A percentile compares a stretch with the other conserved stretches of the same genome.
Conservation (phyloP, 2,888 invertebrate genomes). For the Urechis unicinctus region DNA sequence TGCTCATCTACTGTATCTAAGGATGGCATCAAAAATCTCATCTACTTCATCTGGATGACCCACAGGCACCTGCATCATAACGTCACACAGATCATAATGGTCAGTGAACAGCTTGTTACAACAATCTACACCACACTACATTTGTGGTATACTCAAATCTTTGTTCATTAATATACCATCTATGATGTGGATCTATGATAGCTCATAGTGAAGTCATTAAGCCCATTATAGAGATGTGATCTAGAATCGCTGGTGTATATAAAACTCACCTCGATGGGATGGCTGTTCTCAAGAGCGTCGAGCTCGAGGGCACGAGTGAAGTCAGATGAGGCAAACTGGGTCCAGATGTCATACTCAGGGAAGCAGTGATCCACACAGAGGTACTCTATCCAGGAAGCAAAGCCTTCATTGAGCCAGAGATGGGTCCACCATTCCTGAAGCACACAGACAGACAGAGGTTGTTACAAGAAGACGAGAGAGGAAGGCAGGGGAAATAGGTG, state of each 20-base stretch:
- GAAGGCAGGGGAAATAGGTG: too few species aligned
- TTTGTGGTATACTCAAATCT: too few species aligned
- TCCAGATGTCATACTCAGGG: slow-evolving; percentile 95
- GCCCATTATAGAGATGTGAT: too few species aligned
- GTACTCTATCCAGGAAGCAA: slow-evolving; percentile 92
- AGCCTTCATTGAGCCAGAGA: slow-evolving; percentile 90
- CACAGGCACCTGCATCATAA: slow-evolving; percentile 61
- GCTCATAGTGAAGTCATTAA: too few species aligned
- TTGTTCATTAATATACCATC: too few species aligned
- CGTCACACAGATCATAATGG: not conserved
- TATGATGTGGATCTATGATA: too few species aligned
- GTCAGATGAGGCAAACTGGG: slow-evolving; percentile 86
- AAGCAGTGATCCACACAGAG: slow-evolving; percentile 86
- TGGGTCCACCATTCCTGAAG: slow-evolving; percentile 88
- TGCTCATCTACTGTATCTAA: slow-evolving; percentile 90
- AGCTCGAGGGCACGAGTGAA: slow-evolving; percentile 72
- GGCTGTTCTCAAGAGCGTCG: slow-evolving; percentile 80
- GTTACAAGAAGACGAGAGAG: not conserved
- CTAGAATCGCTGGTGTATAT: too few species aligned
- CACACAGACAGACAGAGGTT: too few species aligned
- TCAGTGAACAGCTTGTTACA: too few species aligned
- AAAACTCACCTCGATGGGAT: slow-evolving; percentile 86
- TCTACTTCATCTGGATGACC: slow-evolving; percentile 91
- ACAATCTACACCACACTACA: too few species aligned
- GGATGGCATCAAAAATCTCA: slow-evolving; percentile 96